Evolutionary conservation across 2,888 invertebrate species (phyloP), one percentile per base, ranked within the genome.

Genomic region (Helleia helle): DNA sequence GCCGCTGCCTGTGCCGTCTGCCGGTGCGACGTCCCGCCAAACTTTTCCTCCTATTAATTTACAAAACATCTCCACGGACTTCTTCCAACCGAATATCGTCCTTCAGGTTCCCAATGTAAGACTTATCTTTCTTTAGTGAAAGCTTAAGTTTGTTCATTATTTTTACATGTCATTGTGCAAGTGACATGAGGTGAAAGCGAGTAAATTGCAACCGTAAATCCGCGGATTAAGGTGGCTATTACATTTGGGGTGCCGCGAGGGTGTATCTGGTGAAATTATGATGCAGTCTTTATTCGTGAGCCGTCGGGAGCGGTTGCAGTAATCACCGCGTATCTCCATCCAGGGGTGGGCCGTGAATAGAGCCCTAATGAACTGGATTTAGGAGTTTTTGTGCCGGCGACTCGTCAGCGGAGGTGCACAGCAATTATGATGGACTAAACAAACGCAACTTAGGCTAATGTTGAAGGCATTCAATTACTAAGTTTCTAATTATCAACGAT

Each of bases 361-460:
- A 74, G 79, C 72, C 80, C 83, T 83, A 84, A 84, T 84, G 84
- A 84, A 84, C 84, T 84, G 84, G 83, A 84, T 84, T 84, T 84
- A 81, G 84, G 81, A 80, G 81, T 81, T 84, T 84, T 84, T 83
- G 83, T 84, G 72, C 72, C 66, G 69, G 66, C 68, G 69, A 75
- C 70, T 81, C 80, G 77, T 79, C 83, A 79, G 73, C 68, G 83
- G 72, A 79, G 80, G 79, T 75, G 65, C 64, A 66, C 69, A 80
- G 81, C 79, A 84, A 84, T 84, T 84, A 84, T 72, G 72, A 71
- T 59, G 67, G 73, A 68, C 77, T 72, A 80, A 80, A 77, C 79
- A 83, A 83, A 80, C 73, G 70, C 56, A 59, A 56, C 65, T 54
- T 47, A 49, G 55, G 60, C 58, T 58, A 51, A 59, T 40, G 44